Percentiles rank a stretch among this genome's conserved stretches.
These are phyloP conservation scores for Apamea anceps DNA, from an alignment of 2,888 invertebrate genomes.

Conservation along the genomic window DNA sequence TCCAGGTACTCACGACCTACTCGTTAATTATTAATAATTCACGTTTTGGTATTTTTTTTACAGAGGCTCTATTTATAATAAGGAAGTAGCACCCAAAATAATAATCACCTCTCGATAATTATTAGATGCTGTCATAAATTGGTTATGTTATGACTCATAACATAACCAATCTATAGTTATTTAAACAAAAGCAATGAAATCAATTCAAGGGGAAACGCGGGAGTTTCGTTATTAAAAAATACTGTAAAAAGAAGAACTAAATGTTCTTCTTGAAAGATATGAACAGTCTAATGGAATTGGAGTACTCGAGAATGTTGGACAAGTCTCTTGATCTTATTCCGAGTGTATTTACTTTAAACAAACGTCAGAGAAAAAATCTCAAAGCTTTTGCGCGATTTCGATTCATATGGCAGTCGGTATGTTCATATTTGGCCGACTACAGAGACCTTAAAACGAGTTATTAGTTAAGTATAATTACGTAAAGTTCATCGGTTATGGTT, in stretches of 20 bases:
- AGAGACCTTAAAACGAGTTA: conserved; percentile 48
- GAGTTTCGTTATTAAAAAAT: conserved; percentile 45
- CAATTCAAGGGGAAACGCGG: conserved; percentile 47
- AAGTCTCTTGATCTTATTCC: conserved; percentile 57
- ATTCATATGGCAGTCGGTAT: not conserved
- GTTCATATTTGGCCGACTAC: conserved; percentile 35
- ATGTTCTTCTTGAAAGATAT: conserved; percentile 55
- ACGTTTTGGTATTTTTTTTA: conserved; percentile 30
- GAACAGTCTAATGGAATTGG: conserved; percentile 62
- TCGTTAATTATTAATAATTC: conserved; percentile 37
- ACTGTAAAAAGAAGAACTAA: conserved; percentile 31
- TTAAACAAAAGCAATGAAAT: conserved; percentile 20
- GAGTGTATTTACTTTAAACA: conserved; percentile 49
- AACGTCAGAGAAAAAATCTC: conserved; percentile 21
- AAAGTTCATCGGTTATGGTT: conserved; percentile 67
- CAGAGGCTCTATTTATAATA: conserved; percentile 39
- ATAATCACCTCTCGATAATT: conserved; percentile 38
- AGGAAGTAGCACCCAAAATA: conserved; percentile 50
- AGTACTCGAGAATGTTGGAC: conserved; percentile 54
- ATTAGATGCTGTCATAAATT: conserved; percentile 37
- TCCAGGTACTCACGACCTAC: conserved; percentile 8
- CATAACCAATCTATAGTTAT: conserved; percentile 29
- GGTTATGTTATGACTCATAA: no score
- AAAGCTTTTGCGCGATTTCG: conserved; percentile 15
- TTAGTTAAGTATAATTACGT: conserved; percentile 62